phyloP scores from a whole-genome alignment of 2,888 invertebrate genomes.

The Cremastinae sp. region DNA sequence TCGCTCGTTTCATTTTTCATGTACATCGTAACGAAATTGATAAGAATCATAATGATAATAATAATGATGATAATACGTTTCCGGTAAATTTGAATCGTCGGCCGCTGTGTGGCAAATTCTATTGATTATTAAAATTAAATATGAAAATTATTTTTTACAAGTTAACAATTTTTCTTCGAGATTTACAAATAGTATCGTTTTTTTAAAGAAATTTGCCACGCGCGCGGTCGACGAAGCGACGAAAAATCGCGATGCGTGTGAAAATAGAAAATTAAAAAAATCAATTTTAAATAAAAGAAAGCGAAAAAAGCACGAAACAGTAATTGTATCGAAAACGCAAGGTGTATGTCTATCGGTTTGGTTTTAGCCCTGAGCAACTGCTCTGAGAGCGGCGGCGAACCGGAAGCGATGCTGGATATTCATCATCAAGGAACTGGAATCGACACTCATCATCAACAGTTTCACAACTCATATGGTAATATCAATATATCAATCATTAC shows the following conservation, averaged over 20 bases:
- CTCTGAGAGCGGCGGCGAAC: slow-evolving; percentile 79
- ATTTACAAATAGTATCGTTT: too few species aligned
- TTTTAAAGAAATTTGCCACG: too few species aligned
- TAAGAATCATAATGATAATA: background rate
- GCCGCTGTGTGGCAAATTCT: too few species aligned
- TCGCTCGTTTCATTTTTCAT: slow-evolving; percentile 3
- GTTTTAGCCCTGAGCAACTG: slow-evolving; percentile 81
- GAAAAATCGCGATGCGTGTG: background rate
- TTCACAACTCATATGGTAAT: slow-evolving; percentile 81
- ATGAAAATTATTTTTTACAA: too few species aligned
- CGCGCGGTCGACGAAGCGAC: too few species aligned
- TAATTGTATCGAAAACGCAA: slow-evolving; percentile 76
- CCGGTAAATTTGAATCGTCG: slow-evolving; percentile 6
- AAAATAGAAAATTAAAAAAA: slow-evolving; percentile 4
- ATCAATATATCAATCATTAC: slow-evolving; percentile 76
- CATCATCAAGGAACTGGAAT: slow-evolving; percentile 79
- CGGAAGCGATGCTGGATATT: slow-evolving; percentile 79
- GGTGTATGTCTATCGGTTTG: slow-evolving; percentile 81
- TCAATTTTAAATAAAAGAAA: slow-evolving; percentile 52
- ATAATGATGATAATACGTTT: too few species aligned
- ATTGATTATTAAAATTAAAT: too few species aligned
- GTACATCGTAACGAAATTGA: slow-evolving; percentile 18
- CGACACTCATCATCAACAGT: slow-evolving; percentile 79
- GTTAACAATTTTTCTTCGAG: too few species aligned
- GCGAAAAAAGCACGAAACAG: slow-evolving; percentile 63